phyloP scores from a whole-genome alignment of 2,113 vertebrate species.

The Macquaria ambigua region DNA sequence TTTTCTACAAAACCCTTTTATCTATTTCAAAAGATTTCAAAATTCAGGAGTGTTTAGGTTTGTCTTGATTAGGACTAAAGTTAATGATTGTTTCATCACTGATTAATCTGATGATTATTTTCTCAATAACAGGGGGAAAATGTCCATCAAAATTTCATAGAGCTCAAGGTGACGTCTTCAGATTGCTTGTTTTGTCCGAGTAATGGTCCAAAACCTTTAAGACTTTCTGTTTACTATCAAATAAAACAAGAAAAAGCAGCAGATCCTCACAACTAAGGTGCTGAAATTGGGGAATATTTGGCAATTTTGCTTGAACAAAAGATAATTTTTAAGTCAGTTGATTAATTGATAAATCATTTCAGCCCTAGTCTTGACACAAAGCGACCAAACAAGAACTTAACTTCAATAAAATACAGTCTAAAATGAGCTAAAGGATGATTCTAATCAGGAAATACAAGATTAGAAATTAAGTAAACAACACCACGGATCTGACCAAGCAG shows the following conservation, averaged over 20 bases:
- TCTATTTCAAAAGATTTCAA: background rate
- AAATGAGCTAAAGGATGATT: constrained; percentile 5
- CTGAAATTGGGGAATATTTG: background rate
- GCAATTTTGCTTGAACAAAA: background rate
- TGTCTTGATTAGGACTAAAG: background rate
- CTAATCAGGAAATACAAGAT: background rate
- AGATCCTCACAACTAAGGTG: background rate
- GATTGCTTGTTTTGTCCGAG: background rate
- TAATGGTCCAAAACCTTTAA: background rate
- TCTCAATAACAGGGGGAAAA: background rate
- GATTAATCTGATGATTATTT: background rate
- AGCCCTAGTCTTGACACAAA: background rate
- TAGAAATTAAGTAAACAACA: background rate
- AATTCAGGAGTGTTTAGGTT: background rate
- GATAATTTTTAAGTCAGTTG: background rate
- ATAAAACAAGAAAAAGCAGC: background rate
- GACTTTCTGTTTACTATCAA: background rate
- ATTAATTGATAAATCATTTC: background rate
- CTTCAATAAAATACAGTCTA: constrained; percentile 3
- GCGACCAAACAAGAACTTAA: constrained; percentile 9
- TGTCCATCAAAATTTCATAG: background rate
- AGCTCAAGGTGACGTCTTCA: background rate
- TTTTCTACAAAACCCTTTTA: background rate
- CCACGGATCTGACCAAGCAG: background rate
- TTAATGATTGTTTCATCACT: background rate